These are phyloP conservation scores for Poicephalus meyeri DNA, from an alignment of 2,113 vertebrate genomes.

Conservation along the genomic window DNA sequence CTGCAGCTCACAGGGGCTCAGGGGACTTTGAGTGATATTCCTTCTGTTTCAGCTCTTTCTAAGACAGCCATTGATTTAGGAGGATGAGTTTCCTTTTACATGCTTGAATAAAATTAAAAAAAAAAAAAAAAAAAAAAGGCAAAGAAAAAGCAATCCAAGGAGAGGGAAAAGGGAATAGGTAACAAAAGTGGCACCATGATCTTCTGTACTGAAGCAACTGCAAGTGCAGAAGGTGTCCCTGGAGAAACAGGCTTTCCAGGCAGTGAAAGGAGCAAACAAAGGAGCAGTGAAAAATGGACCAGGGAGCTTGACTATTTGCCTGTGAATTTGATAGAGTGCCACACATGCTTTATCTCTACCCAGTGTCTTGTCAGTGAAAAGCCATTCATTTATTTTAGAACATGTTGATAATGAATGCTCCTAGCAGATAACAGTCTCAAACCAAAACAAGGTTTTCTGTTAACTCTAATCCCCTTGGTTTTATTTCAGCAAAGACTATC, in stretches of 20 bases:
- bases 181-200: background rate
- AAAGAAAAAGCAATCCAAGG: background rate
- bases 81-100: constrained; percentile 7
- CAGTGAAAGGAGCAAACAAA: constrained; percentile 34
- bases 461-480: constrained; percentile 33
- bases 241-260: background rate
- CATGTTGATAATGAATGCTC: constrained; percentile 47
- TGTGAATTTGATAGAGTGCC: background rate
- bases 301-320: background rate
- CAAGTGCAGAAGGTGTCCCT: background rate
- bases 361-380: constrained; percentile 42
- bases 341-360: constrained; percentile 39
- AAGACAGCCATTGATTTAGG: constrained; percentile 49
- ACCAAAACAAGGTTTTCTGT: constrained; percentile 47
- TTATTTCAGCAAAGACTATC: constrained; percentile 49
- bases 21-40: constrained; percentile 63
- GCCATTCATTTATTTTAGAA: constrained; percentile 54
- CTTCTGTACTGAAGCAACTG: background rate
- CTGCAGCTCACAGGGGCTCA: constrained; percentile 35
- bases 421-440: constrained; percentile 51
- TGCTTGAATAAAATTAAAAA: background rate
- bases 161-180: background rate
- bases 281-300: background rate
- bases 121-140: no score
- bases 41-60: constrained; percentile 58